Conservation (phyloP, 2,888 invertebrate genomes). For the Eristalis arbustorum region DNA sequence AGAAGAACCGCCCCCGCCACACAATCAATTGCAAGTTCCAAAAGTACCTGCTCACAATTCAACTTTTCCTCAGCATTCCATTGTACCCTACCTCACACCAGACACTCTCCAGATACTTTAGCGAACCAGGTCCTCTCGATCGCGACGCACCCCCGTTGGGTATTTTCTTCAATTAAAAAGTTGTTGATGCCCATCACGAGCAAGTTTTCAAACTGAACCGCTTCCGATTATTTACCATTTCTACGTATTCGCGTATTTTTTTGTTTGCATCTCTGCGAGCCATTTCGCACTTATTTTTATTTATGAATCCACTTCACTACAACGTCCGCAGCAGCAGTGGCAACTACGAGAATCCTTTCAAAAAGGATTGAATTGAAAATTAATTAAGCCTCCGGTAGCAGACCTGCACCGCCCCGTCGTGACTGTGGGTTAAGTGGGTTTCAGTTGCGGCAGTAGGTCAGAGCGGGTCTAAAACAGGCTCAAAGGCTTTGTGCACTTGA, state of each 20-base stretch:
- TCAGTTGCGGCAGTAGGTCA: background rate
- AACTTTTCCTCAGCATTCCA: conserved; percentile 4
- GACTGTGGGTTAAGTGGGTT: conserved; percentile 39
- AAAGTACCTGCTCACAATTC: conserved; percentile 24
- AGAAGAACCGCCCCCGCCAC: background rate
- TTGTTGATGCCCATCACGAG: conserved; percentile 64
- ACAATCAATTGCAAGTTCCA: conserved; percentile 17
- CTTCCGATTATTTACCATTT: conserved; percentile 1
- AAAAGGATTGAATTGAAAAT: conserved; percentile 59
- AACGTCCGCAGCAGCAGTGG: background rate
- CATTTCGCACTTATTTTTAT: background rate
- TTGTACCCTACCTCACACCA: background rate
- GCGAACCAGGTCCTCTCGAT: background rate
- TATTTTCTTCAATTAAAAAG: conserved; percentile 66
- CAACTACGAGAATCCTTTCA: conserved; percentile 49
- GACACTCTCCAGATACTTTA: background rate
- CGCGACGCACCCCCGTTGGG: conserved; percentile 25
- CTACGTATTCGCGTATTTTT: background rate
- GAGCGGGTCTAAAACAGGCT: background rate
- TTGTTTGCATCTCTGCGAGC: background rate
- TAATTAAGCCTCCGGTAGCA: conserved; percentile 50
- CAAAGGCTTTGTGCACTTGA: background rate
- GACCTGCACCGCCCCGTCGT: background rate
- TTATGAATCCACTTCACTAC: background rate
- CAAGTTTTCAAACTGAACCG: background rate